These are phyloP conservation scores for Crotalus horridus DNA, from an alignment of 2,113 vertebrate species.

Conservation along the genomic window DNA sequence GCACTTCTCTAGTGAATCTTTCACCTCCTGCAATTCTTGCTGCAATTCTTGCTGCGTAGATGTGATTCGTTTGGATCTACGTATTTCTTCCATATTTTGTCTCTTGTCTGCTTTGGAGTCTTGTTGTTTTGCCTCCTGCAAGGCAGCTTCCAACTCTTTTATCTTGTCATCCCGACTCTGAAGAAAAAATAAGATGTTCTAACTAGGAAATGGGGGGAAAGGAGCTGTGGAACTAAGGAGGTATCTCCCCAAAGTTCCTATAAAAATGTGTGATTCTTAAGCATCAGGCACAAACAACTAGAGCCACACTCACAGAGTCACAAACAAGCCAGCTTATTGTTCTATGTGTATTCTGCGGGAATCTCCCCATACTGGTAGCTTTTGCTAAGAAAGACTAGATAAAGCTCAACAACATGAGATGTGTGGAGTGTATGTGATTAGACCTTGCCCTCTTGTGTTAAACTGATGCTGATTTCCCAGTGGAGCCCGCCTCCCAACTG, in stretches of 20 bases:
- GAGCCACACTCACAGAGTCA: background rate
- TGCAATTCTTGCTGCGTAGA: slow-evolving; percentile 55
- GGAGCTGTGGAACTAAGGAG: background rate
- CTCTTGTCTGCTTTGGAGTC: slow-evolving; percentile 8
- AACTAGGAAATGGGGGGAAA: background rate
- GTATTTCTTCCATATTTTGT: slow-evolving; percentile 46
- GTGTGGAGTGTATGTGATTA: background rate
- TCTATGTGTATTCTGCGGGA: background rate
- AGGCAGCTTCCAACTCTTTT: slow-evolving; percentile 72
- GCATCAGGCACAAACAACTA: background rate
- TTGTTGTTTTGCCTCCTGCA: slow-evolving; percentile 67
- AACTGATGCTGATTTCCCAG: background rate
- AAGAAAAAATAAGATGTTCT: slow-evolving; percentile 20
- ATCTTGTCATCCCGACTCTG: slow-evolving; percentile 90
- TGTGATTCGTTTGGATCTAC: slow-evolving; percentile 76
- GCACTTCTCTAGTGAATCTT: slow-evolving; percentile 76
- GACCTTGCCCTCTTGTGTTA: background rate
- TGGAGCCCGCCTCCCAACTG: background rate
- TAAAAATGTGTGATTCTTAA: background rate
- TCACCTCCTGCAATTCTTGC: slow-evolving; percentile 63
- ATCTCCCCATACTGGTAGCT: background rate
- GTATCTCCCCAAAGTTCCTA: background rate
- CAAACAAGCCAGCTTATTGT: background rate
- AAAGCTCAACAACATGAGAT: background rate
- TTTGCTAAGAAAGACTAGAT: background rate